Conservation (phyloP, 2,888 invertebrate species). For the Lochmaea crataegi region DNA sequence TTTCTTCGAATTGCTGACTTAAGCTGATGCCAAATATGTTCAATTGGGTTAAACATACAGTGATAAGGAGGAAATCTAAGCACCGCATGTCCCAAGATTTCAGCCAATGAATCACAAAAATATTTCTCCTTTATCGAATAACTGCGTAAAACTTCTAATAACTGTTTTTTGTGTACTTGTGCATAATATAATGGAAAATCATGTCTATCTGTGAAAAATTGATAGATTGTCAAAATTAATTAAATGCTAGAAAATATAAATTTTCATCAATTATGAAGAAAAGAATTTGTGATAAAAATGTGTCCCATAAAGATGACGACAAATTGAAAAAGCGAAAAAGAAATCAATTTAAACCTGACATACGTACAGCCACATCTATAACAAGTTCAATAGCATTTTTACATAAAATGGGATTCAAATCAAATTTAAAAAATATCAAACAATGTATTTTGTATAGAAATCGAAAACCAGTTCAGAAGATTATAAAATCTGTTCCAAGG, state of each 20-base stretch:
- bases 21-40: too few species aligned
- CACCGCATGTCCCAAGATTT: too few species aligned
- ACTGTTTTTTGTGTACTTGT: too few species aligned
- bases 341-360: constrained; percentile 45
- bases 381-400: constrained; percentile 48
- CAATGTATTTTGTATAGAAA: constrained; percentile 44
- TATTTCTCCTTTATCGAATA: too few species aligned
- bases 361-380: constrained; percentile 46
- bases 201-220: constrained; percentile 5
- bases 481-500: constrained; percentile 38
- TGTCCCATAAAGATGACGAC: neutral
- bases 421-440: constrained; percentile 45
- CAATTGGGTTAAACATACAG: too few species aligned
- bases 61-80: too few species aligned
- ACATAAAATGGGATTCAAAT: constrained; percentile 45
- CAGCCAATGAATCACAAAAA: too few species aligned
- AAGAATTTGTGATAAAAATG: neutral
- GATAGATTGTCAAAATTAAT: constrained; percentile 2
- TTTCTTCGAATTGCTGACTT: too few species aligned
- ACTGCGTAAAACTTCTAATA: too few species aligned
- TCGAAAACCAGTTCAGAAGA: constrained; percentile 35
- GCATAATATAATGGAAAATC: neutral
- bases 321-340: constrained; percentile 13
- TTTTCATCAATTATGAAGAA: constrained; percentile 1
- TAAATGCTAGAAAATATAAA: neutral